A percentile compares a stretch with the other conserved stretches of the same genome.
Evolutionary conservation across 2,888 invertebrate species (phyloP).

Genomic region (Villa cingulata): DNA sequence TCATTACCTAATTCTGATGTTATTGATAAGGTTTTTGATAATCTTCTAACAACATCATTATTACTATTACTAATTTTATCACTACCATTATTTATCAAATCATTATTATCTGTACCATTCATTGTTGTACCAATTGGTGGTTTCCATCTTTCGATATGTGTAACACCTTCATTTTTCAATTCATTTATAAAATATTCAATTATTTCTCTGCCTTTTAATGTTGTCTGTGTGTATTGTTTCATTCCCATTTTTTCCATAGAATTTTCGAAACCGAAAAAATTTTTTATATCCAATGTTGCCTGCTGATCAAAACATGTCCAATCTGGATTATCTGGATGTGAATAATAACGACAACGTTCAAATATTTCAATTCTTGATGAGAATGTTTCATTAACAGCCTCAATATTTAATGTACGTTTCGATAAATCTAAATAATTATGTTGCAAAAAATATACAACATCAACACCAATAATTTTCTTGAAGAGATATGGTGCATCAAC

Average conservation of each 20-base stretch:
- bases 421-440: slow-evolving; percentile 72
- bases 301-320: slow-evolving; percentile 95
- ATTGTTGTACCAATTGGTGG: slow-evolving; percentile 25
- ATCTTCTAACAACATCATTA: neutral
- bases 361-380: slow-evolving; percentile 66
- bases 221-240: slow-evolving; percentile 71
- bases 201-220: slow-evolving; percentile 68
- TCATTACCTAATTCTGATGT: neutral
- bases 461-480: slow-evolving; percentile 90
- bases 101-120: neutral
- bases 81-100: neutral
- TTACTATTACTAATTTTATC: neutral
- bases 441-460: slow-evolving; percentile 81
- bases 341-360: slow-evolving; percentile 57
- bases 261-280: slow-evolving; percentile 87
- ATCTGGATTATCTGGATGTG: slow-evolving; percentile 81
- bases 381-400: slow-evolving; percentile 87
- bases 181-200: slow-evolving; percentile 79
- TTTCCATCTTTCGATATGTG: slow-evolving; percentile 31
- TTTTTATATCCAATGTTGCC: slow-evolving; percentile 83
- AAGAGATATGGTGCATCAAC: slow-evolving; percentile 89
- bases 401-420: slow-evolving; percentile 67
- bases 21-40: neutral
- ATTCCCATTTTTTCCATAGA: slow-evolving; percentile 91
- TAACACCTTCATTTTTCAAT: slow-evolving; percentile 58